Evolutionary conservation across 2,113 vertebrate genomes (phyloP), one percentile per base, ranked within the genome.

Genomic region (Cynocephalus volans): DNA sequence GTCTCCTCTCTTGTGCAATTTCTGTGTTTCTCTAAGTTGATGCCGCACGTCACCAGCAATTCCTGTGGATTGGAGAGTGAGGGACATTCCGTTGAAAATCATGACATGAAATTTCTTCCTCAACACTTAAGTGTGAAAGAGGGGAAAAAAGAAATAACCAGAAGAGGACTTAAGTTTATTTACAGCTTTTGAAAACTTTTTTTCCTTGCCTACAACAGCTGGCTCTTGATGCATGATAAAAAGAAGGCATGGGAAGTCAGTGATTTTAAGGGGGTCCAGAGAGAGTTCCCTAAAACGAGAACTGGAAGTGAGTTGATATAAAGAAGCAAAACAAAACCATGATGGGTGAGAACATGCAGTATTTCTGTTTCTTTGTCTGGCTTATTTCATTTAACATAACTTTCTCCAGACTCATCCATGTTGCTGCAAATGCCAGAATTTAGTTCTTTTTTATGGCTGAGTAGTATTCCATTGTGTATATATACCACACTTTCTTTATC

Each of bases 301-400:
- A 33, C 9, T 80, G 48, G 50, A 75, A 60, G 4, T 36, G 48
- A 21, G 24, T 24, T 24, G n/a, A 28, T 26, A 10, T 9, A 84
- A 31, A 77, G 10, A 41, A 31, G 56, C 6, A 15, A 1, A 81
- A 65, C 0, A 1, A 19, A 54, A 0, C 3, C 24, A 1, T 1
- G 19, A 17, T 4, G 17, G n/a, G 5, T 41, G 41, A 41, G 41
- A 41, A 41, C 41, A 41, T 41, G 41, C 41, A 41, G 41, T 41
- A 41, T 41, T 41, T 41, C 41, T 41, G 41, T 41, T 41, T 41
- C 41, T 41, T 3, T 41, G 41, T 41, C 41, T 41, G 41, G 41
- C 41, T 41, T 41, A 41, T 41, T 41, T 41, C 41, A 41, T 41
- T 41, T 41, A 41, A 41, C 41, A 41, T 41, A 41, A 41, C 41